A percentile compares a stretch with the other conserved stretches of the same genome.
Evolutionary conservation across 2,113 vertebrate genomes (phyloP).

Genomic region (Siniperca chuatsi): DNA sequence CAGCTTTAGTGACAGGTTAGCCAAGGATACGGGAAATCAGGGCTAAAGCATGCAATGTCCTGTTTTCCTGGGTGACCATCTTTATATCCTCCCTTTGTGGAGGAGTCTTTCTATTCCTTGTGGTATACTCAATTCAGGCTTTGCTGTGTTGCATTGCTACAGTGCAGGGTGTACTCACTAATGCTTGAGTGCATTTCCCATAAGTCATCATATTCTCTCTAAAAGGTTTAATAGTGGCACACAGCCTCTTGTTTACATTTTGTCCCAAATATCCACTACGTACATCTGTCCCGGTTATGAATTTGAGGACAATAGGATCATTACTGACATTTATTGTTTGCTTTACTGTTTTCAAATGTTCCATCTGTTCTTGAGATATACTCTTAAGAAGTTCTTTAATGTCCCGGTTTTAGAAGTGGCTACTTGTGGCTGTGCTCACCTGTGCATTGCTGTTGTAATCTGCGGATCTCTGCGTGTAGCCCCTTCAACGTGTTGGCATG

Average conservation of each 20-base stretch:
- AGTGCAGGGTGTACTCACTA: slow-evolving; percentile 2
- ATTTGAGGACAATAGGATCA: not conserved
- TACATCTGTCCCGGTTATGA: not conserved
- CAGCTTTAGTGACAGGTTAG: slow-evolving; percentile 36
- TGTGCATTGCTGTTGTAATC: slow-evolving; percentile 97
- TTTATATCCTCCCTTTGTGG: slow-evolving; percentile 5
- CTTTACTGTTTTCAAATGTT: not conserved
- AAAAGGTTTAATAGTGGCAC: slow-evolving; percentile 39
- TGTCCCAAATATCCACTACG: slow-evolving; percentile 4
- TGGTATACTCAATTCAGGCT: slow-evolving; percentile 17
- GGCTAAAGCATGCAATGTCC: not conserved
- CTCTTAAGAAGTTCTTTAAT: not conserved
- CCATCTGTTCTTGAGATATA: not conserved
- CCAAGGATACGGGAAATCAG: slow-evolving; percentile 26
- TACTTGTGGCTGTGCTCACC: slow-evolving; percentile 75
- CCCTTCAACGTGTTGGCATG: slow-evolving; percentile 93
- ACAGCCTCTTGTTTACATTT: slow-evolving; percentile 11
- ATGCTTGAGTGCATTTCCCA: slow-evolving; percentile 27
- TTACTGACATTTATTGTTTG: not conserved
- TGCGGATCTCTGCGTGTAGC: slow-evolving; percentile 92
- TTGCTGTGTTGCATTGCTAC: slow-evolving; percentile 4
- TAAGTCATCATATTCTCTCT: slow-evolving; percentile 20
- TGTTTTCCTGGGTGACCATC: slow-evolving; percentile 17
- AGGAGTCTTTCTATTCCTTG: slow-evolving; percentile 1
- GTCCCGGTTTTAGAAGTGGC: not conserved